These are phyloP conservation scores for Epizoanthus scotinus DNA, from an alignment of 92 coral and sea anemone genomes.

Conservation along the genomic window DNA sequence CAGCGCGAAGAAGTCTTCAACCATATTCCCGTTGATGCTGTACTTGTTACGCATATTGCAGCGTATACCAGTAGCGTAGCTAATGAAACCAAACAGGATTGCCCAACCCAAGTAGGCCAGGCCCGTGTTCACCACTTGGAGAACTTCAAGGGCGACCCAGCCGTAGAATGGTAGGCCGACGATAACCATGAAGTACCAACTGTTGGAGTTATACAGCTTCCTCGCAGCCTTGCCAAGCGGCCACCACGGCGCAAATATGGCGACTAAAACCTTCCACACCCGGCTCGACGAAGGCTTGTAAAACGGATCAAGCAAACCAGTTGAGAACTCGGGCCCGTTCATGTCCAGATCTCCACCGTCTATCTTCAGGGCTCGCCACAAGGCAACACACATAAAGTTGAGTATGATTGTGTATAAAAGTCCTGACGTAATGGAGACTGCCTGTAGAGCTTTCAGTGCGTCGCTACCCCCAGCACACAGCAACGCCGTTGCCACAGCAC, in stretches of 20 bases:
- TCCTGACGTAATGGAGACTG: slow-evolving; percentile 78
- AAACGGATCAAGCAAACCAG: slow-evolving; percentile 47
- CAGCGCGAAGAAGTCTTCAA: slow-evolving; percentile 72
- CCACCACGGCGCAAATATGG: slow-evolving; percentile 70
- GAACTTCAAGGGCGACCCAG: slow-evolving; percentile 58
- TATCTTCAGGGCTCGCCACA: slow-evolving; percentile 81
- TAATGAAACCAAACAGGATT: slow-evolving; percentile 63
- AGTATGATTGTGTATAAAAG: slow-evolving; percentile 77
- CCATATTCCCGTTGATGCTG: slow-evolving; percentile 73
- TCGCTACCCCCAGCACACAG: slow-evolving; percentile 70
- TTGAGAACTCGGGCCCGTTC: slow-evolving; percentile 68
- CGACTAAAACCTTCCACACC: slow-evolving; percentile 41
- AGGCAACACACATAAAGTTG: slow-evolving; percentile 77
- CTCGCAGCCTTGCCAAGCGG: slow-evolving; percentile 68
- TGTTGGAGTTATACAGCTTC: slow-evolving; percentile 50
- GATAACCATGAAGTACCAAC: slow-evolving; percentile 55
- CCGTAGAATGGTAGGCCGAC: slow-evolving; percentile 63
- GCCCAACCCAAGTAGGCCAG: slow-evolving; percentile 74
- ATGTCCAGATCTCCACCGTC: slow-evolving; percentile 83
- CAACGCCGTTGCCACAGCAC: slow-evolving; percentile 88
- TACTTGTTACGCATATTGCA: slow-evolving; percentile 74
- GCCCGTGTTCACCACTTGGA: slow-evolving; percentile 57
- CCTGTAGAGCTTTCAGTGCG: slow-evolving; percentile 79
- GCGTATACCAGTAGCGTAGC: slow-evolving; percentile 67
- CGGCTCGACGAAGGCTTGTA: slow-evolving; percentile 35